Conservation (phyloP, 2,888 invertebrate species). For the Hemaris fuciformis region DNA sequence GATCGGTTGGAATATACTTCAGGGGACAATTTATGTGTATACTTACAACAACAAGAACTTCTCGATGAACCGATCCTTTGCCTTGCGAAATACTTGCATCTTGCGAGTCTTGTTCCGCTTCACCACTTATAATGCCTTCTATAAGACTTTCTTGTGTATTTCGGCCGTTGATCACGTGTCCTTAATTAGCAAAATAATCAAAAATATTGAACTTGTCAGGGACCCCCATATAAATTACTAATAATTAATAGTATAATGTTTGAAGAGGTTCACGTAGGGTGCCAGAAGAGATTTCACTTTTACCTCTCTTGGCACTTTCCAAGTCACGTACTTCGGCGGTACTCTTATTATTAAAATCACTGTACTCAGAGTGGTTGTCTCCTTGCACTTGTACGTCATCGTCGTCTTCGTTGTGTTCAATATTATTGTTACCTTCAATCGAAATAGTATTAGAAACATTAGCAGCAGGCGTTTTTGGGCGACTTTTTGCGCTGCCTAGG, state of each 20-base stretch:
- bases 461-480: conserved; percentile 10
- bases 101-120: conserved; percentile 73
- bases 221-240: conserved; percentile 67
- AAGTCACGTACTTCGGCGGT: conserved; percentile 62
- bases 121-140: conserved; percentile 74
- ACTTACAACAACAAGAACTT: conserved; percentile 73
- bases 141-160: conserved; percentile 74
- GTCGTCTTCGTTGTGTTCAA: conserved; percentile 74
- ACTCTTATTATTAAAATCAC: conserved; percentile 62
- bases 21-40: conserved; percentile 50
- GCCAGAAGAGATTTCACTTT: conserved; percentile 69
- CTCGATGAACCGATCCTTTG: conserved; percentile 62
- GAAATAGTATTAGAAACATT: conserved; percentile 37
- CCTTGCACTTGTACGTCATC: conserved; percentile 80
- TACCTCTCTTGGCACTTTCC: conserved; percentile 72
- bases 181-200: conserved; percentile 80
- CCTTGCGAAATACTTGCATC: conserved; percentile 73
- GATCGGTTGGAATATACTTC: conserved; percentile 53
- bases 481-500: background rate
- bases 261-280: conserved; percentile 68
- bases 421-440: conserved; percentile 68
- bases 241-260: conserved; percentile 55
- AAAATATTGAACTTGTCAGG: conserved; percentile 78
- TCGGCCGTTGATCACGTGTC: conserved; percentile 70
- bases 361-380: conserved; percentile 67